Evolutionary conservation across 1,140 invertebrate species (phyloP).

Genomic region (Nilaparvata lugens): DNA sequence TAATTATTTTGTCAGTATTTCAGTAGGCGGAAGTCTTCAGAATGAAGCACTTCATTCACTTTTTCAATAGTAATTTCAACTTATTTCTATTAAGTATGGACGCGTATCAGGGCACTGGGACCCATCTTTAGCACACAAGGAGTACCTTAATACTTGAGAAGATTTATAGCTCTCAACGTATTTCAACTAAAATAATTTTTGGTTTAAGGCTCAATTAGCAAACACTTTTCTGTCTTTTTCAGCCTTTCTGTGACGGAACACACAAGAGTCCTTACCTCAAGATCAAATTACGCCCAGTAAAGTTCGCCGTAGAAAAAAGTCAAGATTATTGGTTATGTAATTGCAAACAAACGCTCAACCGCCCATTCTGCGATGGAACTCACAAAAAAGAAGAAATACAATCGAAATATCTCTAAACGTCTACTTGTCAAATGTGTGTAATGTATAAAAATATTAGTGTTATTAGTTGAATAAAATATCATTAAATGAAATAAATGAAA

Average conservation of each 20-base stretch:
- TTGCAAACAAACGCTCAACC: conserved; percentile 90
- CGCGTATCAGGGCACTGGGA: too few relatives aligned
- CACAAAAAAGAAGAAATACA: conserved; percentile 68
- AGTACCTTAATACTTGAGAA: background rate
- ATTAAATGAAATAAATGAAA: background rate
- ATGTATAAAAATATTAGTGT: background rate
- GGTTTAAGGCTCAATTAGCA: too few relatives aligned
- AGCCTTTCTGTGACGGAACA: conserved; percentile 92
- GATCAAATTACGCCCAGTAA: conserved; percentile 53
- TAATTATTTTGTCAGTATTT: too few relatives aligned
- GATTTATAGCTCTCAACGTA: conserved; percentile 16
- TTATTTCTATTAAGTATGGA: background rate
- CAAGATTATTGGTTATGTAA: conserved; percentile 97
- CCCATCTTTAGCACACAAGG: too few relatives aligned
- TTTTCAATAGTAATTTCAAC: background rate
- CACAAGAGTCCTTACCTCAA: conserved; percentile 69
- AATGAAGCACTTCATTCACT: background rate
- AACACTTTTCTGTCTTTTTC: too few relatives aligned
- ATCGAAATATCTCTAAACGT: conserved; percentile 11
- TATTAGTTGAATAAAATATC: background rate
- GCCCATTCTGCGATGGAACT: conserved; percentile 97
- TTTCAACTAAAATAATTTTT: too few relatives aligned
- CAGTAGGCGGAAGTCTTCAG: too few relatives aligned
- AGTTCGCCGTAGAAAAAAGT: conserved; percentile 74
- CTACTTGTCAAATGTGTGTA: background rate